phyloP scores from a whole-genome alignment of 2,888 invertebrate genomes.

The Byasa hedistus region DNA sequence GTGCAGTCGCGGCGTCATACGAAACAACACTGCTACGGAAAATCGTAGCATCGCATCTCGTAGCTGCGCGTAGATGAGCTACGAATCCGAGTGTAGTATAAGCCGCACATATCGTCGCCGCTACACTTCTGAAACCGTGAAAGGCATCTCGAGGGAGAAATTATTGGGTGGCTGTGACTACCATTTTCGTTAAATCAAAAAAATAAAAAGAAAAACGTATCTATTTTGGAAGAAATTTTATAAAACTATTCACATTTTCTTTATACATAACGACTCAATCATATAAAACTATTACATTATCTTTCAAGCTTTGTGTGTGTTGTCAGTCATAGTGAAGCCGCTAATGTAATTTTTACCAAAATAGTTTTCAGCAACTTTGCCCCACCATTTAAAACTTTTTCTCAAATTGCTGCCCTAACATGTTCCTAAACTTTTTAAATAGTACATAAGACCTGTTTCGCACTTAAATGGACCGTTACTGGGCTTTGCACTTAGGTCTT shows the following conservation, averaged over 20 bases:
- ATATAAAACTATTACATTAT: not conserved
- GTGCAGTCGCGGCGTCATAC: conserved; percentile 31
- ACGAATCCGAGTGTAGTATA: conserved; percentile 29
- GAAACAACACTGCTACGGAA: conserved; percentile 30
- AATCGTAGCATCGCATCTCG: conserved; percentile 30
- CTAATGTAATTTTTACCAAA: not conserved
- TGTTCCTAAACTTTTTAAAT: not conserved
- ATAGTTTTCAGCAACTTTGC: too few species aligned
- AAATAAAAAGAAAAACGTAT: not conserved
- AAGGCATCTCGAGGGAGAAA: conserved; percentile 17
- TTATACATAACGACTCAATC: not conserved
- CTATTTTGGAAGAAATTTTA: not conserved
- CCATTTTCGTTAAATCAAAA: conserved; percentile 10
- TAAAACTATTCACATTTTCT: not conserved
- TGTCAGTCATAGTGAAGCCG: too few species aligned
- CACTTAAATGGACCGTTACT: not conserved
- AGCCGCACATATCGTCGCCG: conserved; percentile 22
- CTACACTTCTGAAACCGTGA: conserved; percentile 14
- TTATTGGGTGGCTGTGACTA: conserved; percentile 6
- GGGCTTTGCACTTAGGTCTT: not conserved
- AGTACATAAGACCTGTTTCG: not conserved
- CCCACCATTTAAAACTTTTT: too few species aligned
- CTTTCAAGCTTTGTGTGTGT: not conserved
- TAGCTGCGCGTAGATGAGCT: conserved; percentile 31
- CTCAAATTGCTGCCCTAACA: not conserved